Percentiles rank a stretch among this genome's conserved stretches.
phyloP scores from a whole-genome alignment of 2,888 invertebrate species.

The Melanargia galathea region DNA sequence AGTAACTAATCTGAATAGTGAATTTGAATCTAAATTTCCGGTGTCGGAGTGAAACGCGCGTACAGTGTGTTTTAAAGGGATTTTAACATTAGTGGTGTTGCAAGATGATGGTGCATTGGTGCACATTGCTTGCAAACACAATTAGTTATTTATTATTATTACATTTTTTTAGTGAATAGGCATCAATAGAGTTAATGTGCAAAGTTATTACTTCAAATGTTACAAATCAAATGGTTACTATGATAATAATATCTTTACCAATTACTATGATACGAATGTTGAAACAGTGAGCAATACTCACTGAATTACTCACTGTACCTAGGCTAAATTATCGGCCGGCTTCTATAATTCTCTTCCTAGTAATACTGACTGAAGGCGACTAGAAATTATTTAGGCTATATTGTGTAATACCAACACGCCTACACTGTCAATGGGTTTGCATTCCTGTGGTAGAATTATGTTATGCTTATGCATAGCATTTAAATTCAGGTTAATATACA shows the following conservation, averaged over 20 bases:
- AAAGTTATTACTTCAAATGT: too few species aligned
- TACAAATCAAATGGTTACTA: too few species aligned
- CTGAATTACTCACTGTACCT: background rate
- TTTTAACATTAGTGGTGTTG: too few species aligned
- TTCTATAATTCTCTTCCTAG: slow-evolving; percentile 14
- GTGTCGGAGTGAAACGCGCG: too few species aligned
- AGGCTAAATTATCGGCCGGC: slow-evolving; percentile 5
- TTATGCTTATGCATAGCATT: background rate
- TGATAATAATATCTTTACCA: background rate
- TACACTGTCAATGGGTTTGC: slow-evolving; percentile 28
- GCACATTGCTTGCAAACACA: too few species aligned
- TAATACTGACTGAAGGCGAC: slow-evolving; percentile 9
- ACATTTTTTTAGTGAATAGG: too few species aligned
- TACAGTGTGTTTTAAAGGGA: too few species aligned
- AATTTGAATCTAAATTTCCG: too few species aligned
- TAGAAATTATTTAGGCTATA: slow-evolving; percentile 21
- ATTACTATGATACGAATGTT: slow-evolving; percentile 9
- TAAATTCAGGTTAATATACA: background rate
- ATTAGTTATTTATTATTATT: too few species aligned
- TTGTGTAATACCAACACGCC: slow-evolving; percentile 35
- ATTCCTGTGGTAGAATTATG: slow-evolving; percentile 28
- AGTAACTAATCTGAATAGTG: too few species aligned
- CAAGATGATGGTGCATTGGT: too few species aligned
- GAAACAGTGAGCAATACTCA: slow-evolving; percentile 9
- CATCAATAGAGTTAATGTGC: too few species aligned